A percentile compares a stretch with the other conserved stretches of the same genome.
phyloP scores from a whole-genome alignment of 2,888 invertebrate species.

The Drosophila nr. perissopoda region DNA sequence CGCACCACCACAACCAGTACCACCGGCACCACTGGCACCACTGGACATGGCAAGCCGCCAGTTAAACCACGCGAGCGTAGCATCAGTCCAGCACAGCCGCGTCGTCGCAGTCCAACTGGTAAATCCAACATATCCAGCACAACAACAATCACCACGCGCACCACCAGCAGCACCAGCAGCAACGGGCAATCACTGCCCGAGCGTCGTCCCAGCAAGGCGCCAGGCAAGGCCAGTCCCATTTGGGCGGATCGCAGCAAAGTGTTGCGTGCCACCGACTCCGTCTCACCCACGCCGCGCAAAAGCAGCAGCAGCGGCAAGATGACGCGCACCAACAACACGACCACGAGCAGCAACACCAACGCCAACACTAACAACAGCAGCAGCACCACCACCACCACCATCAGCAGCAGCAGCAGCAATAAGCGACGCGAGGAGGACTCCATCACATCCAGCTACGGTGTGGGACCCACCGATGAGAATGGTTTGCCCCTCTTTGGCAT shows the following conservation, averaged over 20 bases:
- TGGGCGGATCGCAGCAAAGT: constrained; percentile 82
- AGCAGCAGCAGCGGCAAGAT: constrained; percentile 52
- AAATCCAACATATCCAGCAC: constrained; percentile 33
- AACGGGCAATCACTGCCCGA: constrained; percentile 46
- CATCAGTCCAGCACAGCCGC: constrained; percentile 55
- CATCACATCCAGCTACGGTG: constrained; percentile 92
- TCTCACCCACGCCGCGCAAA: constrained; percentile 55
- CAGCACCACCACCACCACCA: constrained; percentile 73
- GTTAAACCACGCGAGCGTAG: constrained; percentile 73
- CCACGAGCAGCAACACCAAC: constrained; percentile 77
- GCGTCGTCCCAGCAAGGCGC: constrained; percentile 45
- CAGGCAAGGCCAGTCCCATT: constrained; percentile 67
- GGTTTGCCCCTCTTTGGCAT: constrained; percentile 92
- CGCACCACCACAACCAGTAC: constrained; percentile 42
- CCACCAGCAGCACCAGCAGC: constrained; percentile 68
- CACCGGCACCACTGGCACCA: constrained; percentile 39
- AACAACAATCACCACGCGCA: constrained; percentile 82
- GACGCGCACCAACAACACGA: constrained; percentile 81
- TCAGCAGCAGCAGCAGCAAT: constrained; percentile 42
- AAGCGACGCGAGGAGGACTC: constrained; percentile 86
- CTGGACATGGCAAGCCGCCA: constrained; percentile 60
- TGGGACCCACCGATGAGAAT: constrained; percentile 92
- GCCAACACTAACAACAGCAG: constrained; percentile 47
- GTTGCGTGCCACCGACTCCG: constrained; percentile 56
- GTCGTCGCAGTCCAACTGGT: constrained; percentile 70